phyloP scores from a whole-genome alignment of 2,888 invertebrate species.

The Coleophora deauratella region DNA sequence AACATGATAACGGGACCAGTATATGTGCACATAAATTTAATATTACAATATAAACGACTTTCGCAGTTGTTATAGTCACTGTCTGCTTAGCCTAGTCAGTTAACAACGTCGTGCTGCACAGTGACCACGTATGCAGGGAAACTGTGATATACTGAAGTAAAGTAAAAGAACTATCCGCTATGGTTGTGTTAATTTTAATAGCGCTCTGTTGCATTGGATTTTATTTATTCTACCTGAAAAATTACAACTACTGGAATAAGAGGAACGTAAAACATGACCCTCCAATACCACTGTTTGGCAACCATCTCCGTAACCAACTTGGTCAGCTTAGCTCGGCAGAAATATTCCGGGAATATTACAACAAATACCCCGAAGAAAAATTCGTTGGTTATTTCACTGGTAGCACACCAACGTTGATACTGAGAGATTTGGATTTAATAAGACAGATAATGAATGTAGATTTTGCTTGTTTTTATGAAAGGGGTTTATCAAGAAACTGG shows the following conservation, averaged over 20 bases:
- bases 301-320: constrained; percentile 15
- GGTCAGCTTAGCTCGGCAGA: constrained; percentile 18
- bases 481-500: constrained; percentile 21
- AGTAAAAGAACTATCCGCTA: too few relatives aligned
- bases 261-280: constrained; percentile 20
- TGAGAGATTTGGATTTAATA: constrained; percentile 26
- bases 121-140: too few relatives aligned
- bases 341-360: constrained; percentile 18
- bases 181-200: too few relatives aligned
- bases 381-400: constrained; percentile 25
- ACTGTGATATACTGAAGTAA: too few relatives aligned
- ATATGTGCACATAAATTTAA: too few relatives aligned
- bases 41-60: too few relatives aligned
- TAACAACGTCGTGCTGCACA: background rate
- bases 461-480: constrained; percentile 23
- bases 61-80: too few relatives aligned
- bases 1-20: too few relatives aligned
- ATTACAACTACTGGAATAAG: constrained; percentile 21
- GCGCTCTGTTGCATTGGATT: background rate
- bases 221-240: constrained; percentile 18
- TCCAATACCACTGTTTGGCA: constrained; percentile 22
- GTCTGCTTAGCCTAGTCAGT: background rate
- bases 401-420: constrained; percentile 19
- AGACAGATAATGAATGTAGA: constrained; percentile 25
- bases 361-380: constrained; percentile 22